Base-by-base conservation (phyloP, 2,888 invertebrate species). In the Acanthoscelides obtectus region DNA sequence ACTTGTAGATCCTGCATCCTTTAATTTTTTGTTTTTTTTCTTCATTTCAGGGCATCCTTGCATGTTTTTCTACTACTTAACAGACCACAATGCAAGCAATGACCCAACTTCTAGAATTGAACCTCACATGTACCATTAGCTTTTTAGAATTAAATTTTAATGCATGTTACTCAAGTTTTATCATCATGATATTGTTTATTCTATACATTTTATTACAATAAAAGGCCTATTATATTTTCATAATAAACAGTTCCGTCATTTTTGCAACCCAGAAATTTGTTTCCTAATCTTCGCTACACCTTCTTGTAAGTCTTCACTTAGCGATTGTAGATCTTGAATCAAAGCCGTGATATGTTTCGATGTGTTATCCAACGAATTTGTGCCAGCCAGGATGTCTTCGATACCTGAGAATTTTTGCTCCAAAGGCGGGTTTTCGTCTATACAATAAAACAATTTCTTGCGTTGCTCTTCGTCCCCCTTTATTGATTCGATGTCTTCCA, bases 41-140 rank as follows among this genome's bases (percentile, higher is more conserved):
- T 75, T 74, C 72, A 77, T 80, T 79, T 73, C 77, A 83, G 84
- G 81, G 69, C 78, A 81, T 76, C 82, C 82, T 69, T 84, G 84
- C 78, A 81, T 79, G 74, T 80, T 83, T 81, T 85, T 83, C 75
- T 79, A 82, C 69, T 83, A 81, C 79, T 81, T 84, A 79, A 81
- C 81, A 22, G 84, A 84, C 71, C 76, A 79, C 72, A 83, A 82
- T 75, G 81, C 83, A 17, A 45, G 45, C 17, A 17, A 45, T 45
- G 45, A 45, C 17, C 45, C 45, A 1, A 12, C 17, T 12, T 45
- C 45, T 45, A 45, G 45, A 45, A 12, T 45, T 45, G 45, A 6
- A 45, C 45, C 45, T 12, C 6, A 45, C 17, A 45, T 45, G 12
- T 45, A 45, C 17, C 12, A 6, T 3, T 45, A 45, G 45, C 1